Base-by-base conservation (phyloP, 1,140 invertebrate genomes). In the Papilio xuthus region DNA sequence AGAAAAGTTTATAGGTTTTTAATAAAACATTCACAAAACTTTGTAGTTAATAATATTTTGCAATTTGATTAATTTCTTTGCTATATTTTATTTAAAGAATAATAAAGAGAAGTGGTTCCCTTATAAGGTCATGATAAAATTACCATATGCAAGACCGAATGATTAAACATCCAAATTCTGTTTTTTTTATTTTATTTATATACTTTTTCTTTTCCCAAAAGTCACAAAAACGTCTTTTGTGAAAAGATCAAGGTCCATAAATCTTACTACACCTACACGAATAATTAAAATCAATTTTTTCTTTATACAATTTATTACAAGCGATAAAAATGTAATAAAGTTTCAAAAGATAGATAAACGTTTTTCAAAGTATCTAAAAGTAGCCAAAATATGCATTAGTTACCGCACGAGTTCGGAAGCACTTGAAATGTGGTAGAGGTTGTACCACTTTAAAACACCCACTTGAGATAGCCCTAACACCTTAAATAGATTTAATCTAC, bases 401-500 rank as follows among this genome's bases (percentile, higher is more conserved):
- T 63, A 76, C 74, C 63, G 28, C 76, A 80, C 60, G 60, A 67
- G 60, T 75, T 76, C 73, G 88, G 89, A 92, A 91, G 83, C 86
- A 79, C 89, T 91, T 80, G 84, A 86, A 80, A 78, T 75, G 80
- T 78, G 77, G 82, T 80, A 81, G 82, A 79, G 78, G 80, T 50
- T 73, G 44, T 78, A 77, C 80, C 85, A 83, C 83, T 83, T 80
- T 78, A 81, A 81, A 82, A 79, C 78, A 81, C 80, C 79, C 86
- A 90, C 90, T 93, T 73, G 86, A 91, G 89, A 93, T 91, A 86
- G 86, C 83, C 81, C 75, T 85, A 88, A 89, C 89, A 91, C 90
- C 89, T 91, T 86, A 90, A 92, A 92, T 89, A 92, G 86, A 89
- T 88, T 83, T 79, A 85, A 88, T 83, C 83, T 81, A 56, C 80